A percentile compares a stretch with the other conserved stretches of the same genome.
phyloP scores from a whole-genome alignment of 2,797 vertebrate species.

The Periophthalmus magnuspinnatus region DNA sequence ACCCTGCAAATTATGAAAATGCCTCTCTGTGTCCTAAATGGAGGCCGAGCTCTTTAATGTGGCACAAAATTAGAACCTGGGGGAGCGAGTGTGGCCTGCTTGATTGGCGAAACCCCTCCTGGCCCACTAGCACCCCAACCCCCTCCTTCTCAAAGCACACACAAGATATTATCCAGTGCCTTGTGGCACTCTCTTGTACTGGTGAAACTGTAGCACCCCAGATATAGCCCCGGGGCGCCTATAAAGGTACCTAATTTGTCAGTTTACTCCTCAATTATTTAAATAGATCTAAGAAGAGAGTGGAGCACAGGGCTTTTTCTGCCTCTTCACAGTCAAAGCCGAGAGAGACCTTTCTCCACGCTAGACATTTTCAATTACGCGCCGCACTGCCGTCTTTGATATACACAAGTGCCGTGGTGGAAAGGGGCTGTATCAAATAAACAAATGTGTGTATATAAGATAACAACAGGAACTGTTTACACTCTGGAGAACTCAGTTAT shows the following conservation, averaged over 20 bases:
- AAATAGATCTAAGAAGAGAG: constrained; percentile 79
- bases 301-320: constrained; percentile 70
- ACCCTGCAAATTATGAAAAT: constrained; percentile 86
- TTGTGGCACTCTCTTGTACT: constrained; percentile 73
- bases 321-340: constrained; percentile 68
- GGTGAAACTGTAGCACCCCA: constrained; percentile 69
- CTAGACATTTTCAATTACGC: constrained; percentile 77
- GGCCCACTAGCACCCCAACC: constrained; percentile 60
- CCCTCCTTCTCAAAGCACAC: constrained; percentile 64
- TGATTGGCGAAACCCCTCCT: constrained; percentile 83
- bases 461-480: constrained; percentile 69
- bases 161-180: constrained; percentile 79
- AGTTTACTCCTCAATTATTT: constrained; percentile 85
- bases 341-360: constrained; percentile 76
- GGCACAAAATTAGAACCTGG: constrained; percentile 87
- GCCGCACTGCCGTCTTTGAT: constrained; percentile 72
- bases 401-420: constrained; percentile 68
- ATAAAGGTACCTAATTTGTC: constrained; percentile 84
- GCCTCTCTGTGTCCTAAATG: constrained; percentile 82
- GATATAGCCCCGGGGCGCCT: constrained; percentile 74
- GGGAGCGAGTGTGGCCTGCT: constrained; percentile 79
- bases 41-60: constrained; percentile 84
- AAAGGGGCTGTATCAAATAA: constrained; percentile 76
- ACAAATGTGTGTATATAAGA: constrained; percentile 80
- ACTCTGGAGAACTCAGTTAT: constrained; percentile 64